Conservation (phyloP, 2,797 vertebrate genomes). For the Pantherophis alleghaniensis region DNA sequence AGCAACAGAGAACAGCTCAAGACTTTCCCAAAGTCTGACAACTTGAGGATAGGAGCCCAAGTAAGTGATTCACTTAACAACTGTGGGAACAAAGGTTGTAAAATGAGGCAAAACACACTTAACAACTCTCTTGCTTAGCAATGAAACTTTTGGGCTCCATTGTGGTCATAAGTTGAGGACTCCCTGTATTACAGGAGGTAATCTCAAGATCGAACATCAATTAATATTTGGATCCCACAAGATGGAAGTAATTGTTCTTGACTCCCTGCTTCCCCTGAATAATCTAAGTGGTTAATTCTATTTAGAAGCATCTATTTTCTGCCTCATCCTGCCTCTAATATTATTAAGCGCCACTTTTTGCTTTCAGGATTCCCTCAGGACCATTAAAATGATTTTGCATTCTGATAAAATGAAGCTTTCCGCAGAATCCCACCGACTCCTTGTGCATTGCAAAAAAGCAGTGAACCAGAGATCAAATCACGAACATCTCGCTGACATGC, state of each 20-base stretch:
- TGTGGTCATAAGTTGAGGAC: background rate
- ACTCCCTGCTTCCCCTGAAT: background rate
- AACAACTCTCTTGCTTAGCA: background rate
- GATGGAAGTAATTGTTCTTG: background rate
- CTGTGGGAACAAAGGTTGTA: background rate
- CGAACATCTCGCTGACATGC: constrained; percentile 15
- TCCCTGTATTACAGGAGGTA: background rate
- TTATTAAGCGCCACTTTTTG: background rate
- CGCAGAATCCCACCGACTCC: background rate
- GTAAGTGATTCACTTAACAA: background rate
- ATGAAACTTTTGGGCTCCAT: background rate
- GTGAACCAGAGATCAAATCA: constrained; percentile 2
- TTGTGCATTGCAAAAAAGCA: background rate
- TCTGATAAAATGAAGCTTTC: background rate
- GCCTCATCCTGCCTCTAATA: background rate
- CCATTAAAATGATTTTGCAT: background rate
- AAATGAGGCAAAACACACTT: background rate
- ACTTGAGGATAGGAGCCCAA: background rate
- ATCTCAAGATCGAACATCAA: background rate
- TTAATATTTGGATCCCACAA: background rate
- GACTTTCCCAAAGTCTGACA: background rate
- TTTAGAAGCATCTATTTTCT: background rate
- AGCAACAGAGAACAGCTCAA: background rate
- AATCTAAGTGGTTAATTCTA: background rate
- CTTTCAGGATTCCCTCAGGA: background rate